A percentile compares a stretch with the other conserved stretches of the same genome.
Evolutionary conservation across 2,888 invertebrate genomes (phyloP).

Genomic region (Leptinotarsa haldemani): DNA sequence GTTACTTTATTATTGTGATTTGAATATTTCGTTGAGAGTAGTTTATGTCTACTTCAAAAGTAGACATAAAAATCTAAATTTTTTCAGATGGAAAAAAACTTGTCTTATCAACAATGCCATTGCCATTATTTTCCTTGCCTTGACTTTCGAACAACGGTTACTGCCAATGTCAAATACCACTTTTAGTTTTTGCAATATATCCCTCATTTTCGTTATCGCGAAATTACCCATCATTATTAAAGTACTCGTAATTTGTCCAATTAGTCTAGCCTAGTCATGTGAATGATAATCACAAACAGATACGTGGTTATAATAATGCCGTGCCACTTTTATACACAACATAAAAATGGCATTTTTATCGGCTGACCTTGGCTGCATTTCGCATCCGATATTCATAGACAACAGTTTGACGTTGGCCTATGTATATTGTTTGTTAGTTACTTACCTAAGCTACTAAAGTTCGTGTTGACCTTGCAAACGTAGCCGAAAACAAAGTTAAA

Average conservation of each 20-base stretch:
- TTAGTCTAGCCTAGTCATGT: constrained; percentile 21
- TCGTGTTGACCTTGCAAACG: constrained; percentile 40
- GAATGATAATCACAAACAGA: constrained; percentile 1
- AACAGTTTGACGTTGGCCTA: constrained; percentile 26
- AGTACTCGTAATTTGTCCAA: constrained; percentile 4
- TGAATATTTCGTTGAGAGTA: too few relatives aligned
- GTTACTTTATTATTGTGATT: too few relatives aligned
- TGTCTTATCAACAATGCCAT: too few relatives aligned
- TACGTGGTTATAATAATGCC: background rate
- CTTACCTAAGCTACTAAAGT: constrained; percentile 45
- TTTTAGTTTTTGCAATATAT: constrained; percentile 12
- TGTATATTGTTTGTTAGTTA: constrained; percentile 31
- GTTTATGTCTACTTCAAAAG: too few relatives aligned
- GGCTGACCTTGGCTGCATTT: constrained; percentile 15
- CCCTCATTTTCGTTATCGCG: background rate
- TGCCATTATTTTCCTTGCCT: too few relatives aligned
- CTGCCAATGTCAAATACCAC: constrained; percentile 1
- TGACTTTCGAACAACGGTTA: background rate
- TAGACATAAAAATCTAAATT: too few relatives aligned
- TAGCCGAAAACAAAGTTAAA: constrained; percentile 31
- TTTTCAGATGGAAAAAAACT: too few relatives aligned
- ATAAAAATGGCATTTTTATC: constrained; percentile 11
- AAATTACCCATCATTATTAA: constrained; percentile 7
- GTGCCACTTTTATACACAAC: background rate
- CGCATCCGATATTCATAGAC: constrained; percentile 29